Percentiles rank a stretch among this genome's conserved stretches.
Evolutionary conservation across 1,140 invertebrate species (phyloP).

Genomic region (Eufriesea mexicana): DNA sequence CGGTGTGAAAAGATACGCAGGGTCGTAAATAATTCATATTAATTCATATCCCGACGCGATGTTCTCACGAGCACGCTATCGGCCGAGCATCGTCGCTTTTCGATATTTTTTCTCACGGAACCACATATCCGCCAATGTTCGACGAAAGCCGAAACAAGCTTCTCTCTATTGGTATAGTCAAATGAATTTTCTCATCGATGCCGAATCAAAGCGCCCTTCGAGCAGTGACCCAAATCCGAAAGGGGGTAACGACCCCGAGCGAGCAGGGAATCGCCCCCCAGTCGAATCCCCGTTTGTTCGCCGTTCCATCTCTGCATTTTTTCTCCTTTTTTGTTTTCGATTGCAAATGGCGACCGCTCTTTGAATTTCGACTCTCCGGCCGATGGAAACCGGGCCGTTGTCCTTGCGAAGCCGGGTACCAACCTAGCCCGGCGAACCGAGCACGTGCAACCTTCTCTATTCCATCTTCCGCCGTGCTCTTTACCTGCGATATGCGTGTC

Average conservation of each 20-base stretch:
- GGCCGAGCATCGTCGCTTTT: not conserved
- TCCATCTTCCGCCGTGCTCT: slow-evolving; percentile 48
- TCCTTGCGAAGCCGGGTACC: slow-evolving; percentile 67
- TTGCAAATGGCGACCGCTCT: slow-evolving; percentile 73
- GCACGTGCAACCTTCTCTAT: slow-evolving; percentile 56
- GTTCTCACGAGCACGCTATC: slow-evolving; percentile 36
- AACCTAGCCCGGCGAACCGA: slow-evolving; percentile 62
- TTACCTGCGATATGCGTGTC: slow-evolving; percentile 52
- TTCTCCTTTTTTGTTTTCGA: slow-evolving; percentile 65
- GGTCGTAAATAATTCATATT: slow-evolving; percentile 18
- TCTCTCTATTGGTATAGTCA: slow-evolving; percentile 16
- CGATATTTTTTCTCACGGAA: slow-evolving; percentile 33
- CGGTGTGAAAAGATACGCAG: not conserved
- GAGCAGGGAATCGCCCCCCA: slow-evolving; percentile 70
- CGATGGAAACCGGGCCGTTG: slow-evolving; percentile 75
- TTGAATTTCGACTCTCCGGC: slow-evolving; percentile 69
- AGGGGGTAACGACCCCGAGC: slow-evolving; percentile 79
- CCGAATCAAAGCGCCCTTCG: slow-evolving; percentile 51
- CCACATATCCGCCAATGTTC: slow-evolving; percentile 26
- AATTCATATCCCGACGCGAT: not conserved
- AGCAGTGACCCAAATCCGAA: slow-evolving; percentile 76
- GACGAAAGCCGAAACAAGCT: slow-evolving; percentile 14
- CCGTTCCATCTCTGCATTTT: slow-evolving; percentile 56
- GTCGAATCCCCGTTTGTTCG: slow-evolving; percentile 73
- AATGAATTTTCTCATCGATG: slow-evolving; percentile 65